A percentile compares a stretch with the other conserved stretches of the same genome.
phyloP scores from a whole-genome alignment of 2,797 vertebrate species.

The Pseudomugil tenellus region DNA sequence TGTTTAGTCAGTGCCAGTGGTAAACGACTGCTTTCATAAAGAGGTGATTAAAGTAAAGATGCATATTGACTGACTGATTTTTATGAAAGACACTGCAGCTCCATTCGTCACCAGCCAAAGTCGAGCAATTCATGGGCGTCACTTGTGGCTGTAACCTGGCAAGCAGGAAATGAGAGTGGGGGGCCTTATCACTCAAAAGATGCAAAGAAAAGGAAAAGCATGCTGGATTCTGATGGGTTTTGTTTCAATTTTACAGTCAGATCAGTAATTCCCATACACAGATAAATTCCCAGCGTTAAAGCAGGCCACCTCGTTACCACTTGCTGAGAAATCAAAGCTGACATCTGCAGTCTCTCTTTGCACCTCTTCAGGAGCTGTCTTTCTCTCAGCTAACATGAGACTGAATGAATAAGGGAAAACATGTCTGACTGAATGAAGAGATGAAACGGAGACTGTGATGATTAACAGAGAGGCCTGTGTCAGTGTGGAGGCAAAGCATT shows the following conservation, averaged over 20 bases:
- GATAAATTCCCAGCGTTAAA: constrained; percentile 59
- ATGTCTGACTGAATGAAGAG: constrained; percentile 45
- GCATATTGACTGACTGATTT: constrained; percentile 67
- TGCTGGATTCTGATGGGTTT: constrained; percentile 38
- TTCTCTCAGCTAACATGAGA: constrained; percentile 32
- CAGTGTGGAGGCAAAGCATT: constrained; percentile 14
- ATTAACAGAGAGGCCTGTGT: constrained; percentile 65
- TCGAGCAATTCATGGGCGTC: constrained; percentile 48
- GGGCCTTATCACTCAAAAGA: constrained; percentile 1
- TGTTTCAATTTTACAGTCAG: constrained; percentile 57
- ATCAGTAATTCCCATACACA: constrained; percentile 48
- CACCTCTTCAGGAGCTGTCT: constrained; percentile 19
- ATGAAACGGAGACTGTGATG: constrained; percentile 53
- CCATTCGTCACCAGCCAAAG: constrained; percentile 40
- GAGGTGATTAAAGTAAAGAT: constrained; percentile 59
- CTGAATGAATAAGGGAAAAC: constrained; percentile 14
- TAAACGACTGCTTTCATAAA: constrained; percentile 45
- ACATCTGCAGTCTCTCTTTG: constrained; percentile 33
- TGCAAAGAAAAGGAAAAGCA: constrained; percentile 42
- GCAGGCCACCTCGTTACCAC: constrained; percentile 53
- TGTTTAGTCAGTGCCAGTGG: constrained; percentile 37
- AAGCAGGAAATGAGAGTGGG: constrained; percentile 14
- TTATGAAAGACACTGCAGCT: constrained; percentile 47
- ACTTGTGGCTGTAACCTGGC: constrained; percentile 20
- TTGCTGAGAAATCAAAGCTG: constrained; percentile 57